These are phyloP conservation scores for Aphrophora alni DNA, from an alignment of 2,888 invertebrate genomes.

Conservation along the genomic window DNA sequence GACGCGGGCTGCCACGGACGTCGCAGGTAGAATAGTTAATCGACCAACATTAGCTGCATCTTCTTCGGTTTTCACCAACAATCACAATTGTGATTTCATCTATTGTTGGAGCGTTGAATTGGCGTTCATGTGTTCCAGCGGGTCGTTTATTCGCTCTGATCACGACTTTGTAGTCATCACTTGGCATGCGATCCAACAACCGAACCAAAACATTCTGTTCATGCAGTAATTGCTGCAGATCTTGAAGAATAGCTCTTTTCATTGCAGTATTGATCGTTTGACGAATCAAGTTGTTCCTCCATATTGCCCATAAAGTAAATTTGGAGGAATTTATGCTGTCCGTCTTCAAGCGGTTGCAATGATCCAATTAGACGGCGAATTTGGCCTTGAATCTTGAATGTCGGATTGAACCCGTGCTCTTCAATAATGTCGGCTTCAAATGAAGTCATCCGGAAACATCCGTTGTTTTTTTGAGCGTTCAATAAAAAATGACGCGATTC, in stretches of 20 bases:
- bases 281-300: conserved; percentile 18
- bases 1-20: no score
- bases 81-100: background rate
- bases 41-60: no score
- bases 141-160: conserved; percentile 55
- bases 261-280: conserved; percentile 3
- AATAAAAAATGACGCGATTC: background rate
- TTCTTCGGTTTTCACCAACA: background rate
- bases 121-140: conserved; percentile 44
- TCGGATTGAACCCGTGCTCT: background rate
- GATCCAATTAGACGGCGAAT: conserved; percentile 3
- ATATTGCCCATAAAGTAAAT: conserved; percentile 22
- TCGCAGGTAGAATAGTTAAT: no score
- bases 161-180: conserved; percentile 53
- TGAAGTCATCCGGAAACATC: conserved; percentile 20
- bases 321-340: conserved; percentile 8
- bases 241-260: conserved; percentile 51
- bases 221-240: conserved; percentile 49
- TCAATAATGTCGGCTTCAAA: background rate
- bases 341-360: conserved; percentile 11
- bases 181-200: conserved; percentile 52
- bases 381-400: background rate
- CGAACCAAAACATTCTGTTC: conserved; percentile 49
- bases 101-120: background rate
- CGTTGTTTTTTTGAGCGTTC: conserved; percentile 17